A percentile compares a stretch with the other conserved stretches of the same genome.
Conservation (phyloP, 2,113 vertebrate species). For the Tautogolabrus adspersus region DNA sequence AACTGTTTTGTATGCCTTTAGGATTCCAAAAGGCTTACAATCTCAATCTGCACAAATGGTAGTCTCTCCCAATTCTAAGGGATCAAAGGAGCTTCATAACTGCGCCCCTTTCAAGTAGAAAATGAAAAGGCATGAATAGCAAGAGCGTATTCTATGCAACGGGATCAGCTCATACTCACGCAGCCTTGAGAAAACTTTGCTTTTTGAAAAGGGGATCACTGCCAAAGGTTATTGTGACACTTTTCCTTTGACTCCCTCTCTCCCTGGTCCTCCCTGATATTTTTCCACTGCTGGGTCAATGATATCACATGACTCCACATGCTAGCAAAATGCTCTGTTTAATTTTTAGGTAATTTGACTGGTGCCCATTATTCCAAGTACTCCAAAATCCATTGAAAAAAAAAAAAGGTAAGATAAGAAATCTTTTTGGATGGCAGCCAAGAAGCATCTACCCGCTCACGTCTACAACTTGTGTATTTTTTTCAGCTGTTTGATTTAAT, state of each 20-base stretch:
- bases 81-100: slow-evolving; percentile 56
- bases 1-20: neutral
- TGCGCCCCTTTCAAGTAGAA: slow-evolving; percentile 54
- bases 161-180: slow-evolving; percentile 45
- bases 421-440: slow-evolving; percentile 56
- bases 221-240: slow-evolving; percentile 23
- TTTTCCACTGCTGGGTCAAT: slow-evolving; percentile 37
- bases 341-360: slow-evolving; percentile 29
- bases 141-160: slow-evolving; percentile 9
- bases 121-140: slow-evolving; percentile 56
- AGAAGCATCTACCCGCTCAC: slow-evolving; percentile 34
- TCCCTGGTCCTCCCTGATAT: neutral
- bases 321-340: slow-evolving; percentile 17
- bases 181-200: slow-evolving; percentile 56
- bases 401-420: slow-evolving; percentile 28
- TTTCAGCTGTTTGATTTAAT: slow-evolving; percentile 68
- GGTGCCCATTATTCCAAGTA: slow-evolving; percentile 14
- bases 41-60: slow-evolving; percentile 36
- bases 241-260: slow-evolving; percentile 10
- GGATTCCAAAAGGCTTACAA: slow-evolving; percentile 45
- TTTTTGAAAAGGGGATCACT: slow-evolving; percentile 48
- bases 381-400: slow-evolving; percentile 33
- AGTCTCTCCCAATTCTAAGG: slow-evolving; percentile 25
- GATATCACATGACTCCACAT: slow-evolving; percentile 29
- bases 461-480: slow-evolving; percentile 49